Conservation (phyloP, 2,888 invertebrate genomes). For the Byasa hedistus region DNA sequence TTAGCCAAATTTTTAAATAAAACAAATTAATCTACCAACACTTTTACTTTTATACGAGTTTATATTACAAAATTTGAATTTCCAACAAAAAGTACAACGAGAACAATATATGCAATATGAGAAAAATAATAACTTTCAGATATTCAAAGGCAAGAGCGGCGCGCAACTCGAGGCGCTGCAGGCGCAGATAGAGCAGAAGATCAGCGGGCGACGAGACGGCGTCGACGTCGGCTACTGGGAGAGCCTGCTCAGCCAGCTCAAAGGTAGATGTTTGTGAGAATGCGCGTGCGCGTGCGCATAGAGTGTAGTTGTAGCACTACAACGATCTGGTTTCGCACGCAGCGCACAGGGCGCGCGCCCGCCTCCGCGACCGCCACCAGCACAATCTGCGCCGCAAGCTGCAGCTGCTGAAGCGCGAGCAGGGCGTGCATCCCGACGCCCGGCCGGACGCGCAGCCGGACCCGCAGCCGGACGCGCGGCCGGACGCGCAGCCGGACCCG, state of each 20-base stretch:
- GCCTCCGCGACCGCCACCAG: slow-evolving; percentile 95
- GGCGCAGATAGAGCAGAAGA: slow-evolving; percentile 91
- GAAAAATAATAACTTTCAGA: slow-evolving; percentile 49
- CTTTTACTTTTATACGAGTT: too few species aligned
- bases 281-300: not conserved
- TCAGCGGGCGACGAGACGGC: slow-evolving; percentile 90
- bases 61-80: too few species aligned
- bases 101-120: too few species aligned
- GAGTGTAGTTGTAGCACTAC: not conserved
- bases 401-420: slow-evolving; percentile 92
- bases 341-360: slow-evolving; percentile 96
- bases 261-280: slow-evolving; percentile 75
- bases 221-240: slow-evolving; percentile 99
- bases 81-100: too few species aligned
- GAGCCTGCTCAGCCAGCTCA: slow-evolving; percentile 94
- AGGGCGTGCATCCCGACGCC: slow-evolving; percentile 69
- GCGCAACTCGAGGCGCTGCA: slow-evolving; percentile 91
- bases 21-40: too few species aligned
- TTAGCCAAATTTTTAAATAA: too few species aligned
- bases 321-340: slow-evolving; percentile 23
- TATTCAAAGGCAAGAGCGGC: slow-evolving; percentile 96
- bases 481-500: too few species aligned
- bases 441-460: slow-evolving; percentile 31
- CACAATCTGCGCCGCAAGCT: slow-evolving; percentile 92
- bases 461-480: not conserved